Evolutionary conservation across 1,140 invertebrate genomes (phyloP).

Genomic region (Rhizoglyphus robini): DNA sequence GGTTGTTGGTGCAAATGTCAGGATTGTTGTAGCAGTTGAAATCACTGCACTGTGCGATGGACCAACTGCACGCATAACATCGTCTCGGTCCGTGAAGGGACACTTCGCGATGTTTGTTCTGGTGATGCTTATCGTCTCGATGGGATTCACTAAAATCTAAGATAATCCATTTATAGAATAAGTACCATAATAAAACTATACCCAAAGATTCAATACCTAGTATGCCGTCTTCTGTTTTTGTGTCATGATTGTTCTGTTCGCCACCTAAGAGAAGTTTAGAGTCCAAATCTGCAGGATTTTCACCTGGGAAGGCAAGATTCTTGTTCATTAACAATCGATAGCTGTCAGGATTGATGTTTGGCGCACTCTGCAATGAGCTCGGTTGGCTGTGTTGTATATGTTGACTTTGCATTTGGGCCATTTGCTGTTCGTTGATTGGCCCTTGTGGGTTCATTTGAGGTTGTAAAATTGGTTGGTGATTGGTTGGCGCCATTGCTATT

Average conservation of each 20-base stretch:
- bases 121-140: neutral
- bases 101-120: neutral
- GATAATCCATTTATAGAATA: neutral
- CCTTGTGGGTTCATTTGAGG: neutral
- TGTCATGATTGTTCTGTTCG: too few species aligned
- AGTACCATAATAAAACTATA: neutral
- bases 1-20: conserved; percentile 22
- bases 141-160: neutral
- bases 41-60: conserved; percentile 14
- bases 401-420: too few species aligned
- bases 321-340: too few species aligned
- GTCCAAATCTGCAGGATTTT: too few species aligned
- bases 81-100: neutral
- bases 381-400: too few species aligned
- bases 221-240: neutral
- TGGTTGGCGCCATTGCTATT: neutral
- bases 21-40: conserved; percentile 24
- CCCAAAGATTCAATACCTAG: neutral
- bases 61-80: conserved; percentile 19
- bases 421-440: neutral
- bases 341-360: too few species aligned
- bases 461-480: neutral
- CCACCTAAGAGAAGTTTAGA: too few species aligned
- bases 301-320: too few species aligned
- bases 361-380: too few species aligned